Base-by-base conservation (phyloP, 1,140 invertebrate genomes). In the Ridgeia piscesae region DNA sequence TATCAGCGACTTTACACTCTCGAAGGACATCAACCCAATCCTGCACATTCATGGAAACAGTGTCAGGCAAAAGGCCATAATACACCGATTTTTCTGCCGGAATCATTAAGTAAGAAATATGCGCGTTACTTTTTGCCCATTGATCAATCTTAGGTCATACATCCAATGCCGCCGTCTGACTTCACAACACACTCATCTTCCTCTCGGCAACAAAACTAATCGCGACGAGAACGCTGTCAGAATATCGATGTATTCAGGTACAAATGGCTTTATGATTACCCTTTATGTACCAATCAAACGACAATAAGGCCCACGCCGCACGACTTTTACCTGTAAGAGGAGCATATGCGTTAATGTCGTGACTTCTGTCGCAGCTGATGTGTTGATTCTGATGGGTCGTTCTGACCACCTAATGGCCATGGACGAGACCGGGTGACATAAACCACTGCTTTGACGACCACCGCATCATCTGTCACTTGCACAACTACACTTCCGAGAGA, bases 191-290 rank as follows among this genome's bases (percentile, higher is more conserved):
- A 31, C 58, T 77, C 58, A 77, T 77, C 58, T 77, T 77, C 58
- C 11, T 77, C 58, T 77, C 27, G 58, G 14, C 27, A 31, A 31
- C 58, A 77, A 31, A 31, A 77, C 14, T 31, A 77, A 77, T 27
- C 14, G 27, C 17, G 14, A 77, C 27, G 58, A 77, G 58, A 50
- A 50, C 21, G 48, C 48, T 21, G 48, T 50, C 48, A 50, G 21
- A 77, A 77, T 27, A 77, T 77, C 27, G 14, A 77, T 77, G 58
- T 77, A 77, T 77, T 21, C 58, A 27, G 58, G 58, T 77, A 77
- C 58, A 77, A 77, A 77, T 77, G 58, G 58, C 58, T 77, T 77
- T 77, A 77, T 77, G 58, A 77, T 77, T 77, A 77, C 58, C 58
- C 6, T 77, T 77, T 77, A 77, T 77, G 8, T 77, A 77, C 58